Percentiles rank a stretch among this genome's conserved stretches.
phyloP scores from a whole-genome alignment of 1,140 invertebrate genomes.

The Dinoponera quadriceps region DNA sequence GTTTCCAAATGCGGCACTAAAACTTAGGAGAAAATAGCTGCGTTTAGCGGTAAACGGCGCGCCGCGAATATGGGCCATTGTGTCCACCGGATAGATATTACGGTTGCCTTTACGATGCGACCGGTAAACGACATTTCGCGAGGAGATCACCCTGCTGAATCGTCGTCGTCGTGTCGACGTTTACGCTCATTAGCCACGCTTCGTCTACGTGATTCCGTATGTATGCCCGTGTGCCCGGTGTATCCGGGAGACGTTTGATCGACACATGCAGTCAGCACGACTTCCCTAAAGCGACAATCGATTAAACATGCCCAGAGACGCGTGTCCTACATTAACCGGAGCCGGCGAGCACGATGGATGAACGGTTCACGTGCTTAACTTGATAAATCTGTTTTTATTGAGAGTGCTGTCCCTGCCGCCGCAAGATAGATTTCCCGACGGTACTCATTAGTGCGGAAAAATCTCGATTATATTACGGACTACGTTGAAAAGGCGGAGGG shows the following conservation, averaged over 20 bases:
- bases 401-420: neutral
- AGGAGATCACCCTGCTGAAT: constrained; percentile 23
- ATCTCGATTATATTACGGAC: constrained; percentile 16
- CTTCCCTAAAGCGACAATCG: constrained; percentile 46
- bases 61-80: constrained; percentile 47
- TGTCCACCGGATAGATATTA: constrained; percentile 53
- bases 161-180: neutral
- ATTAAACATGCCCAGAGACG: constrained; percentile 41
- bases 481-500: neutral
- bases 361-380: constrained; percentile 33
- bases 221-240: constrained; percentile 1
- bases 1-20: constrained; percentile 45
- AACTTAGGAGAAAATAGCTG: constrained; percentile 41
- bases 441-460: constrained; percentile 18
- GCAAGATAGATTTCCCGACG: constrained; percentile 21
- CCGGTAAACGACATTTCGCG: neutral
- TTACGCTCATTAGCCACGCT: constrained; percentile 1
- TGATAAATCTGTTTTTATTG: constrained; percentile 53
- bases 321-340: neutral
- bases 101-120: constrained; percentile 35
- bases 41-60: constrained; percentile 40
- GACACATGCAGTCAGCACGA: constrained; percentile 21
- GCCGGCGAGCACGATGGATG: constrained; percentile 9
- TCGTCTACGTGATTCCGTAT: constrained; percentile 27
- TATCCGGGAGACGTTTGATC: constrained; percentile 40